phyloP scores from a whole-genome alignment of 2,888 invertebrate species.

The Aproaerema taeniolella region DNA sequence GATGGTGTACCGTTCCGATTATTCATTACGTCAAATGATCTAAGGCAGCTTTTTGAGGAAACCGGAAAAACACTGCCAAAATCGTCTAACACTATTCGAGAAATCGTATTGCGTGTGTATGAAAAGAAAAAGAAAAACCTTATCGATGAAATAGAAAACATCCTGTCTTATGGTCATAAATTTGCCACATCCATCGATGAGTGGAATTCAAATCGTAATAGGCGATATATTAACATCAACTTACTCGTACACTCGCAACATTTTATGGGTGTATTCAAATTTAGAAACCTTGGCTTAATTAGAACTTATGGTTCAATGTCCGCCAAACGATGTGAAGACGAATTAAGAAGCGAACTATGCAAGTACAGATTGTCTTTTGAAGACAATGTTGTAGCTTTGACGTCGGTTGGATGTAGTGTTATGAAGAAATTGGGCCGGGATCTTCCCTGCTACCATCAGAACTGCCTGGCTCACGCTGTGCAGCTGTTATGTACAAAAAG shows the following conservation, averaged over 20 bases:
- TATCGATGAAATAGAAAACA: no score
- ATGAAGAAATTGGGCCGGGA: conserved; percentile 7
- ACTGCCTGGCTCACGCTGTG: conserved; percentile 7
- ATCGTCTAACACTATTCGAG: conserved; percentile 8
- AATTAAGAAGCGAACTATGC: background rate
- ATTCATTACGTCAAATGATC: background rate
- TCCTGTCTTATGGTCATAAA: background rate
- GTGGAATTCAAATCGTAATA: background rate
- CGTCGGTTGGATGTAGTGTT: conserved; percentile 10
- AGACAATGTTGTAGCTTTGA: conserved; percentile 4
- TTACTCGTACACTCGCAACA: conserved; percentile 1
- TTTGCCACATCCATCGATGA: background rate
- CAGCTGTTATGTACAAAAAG: conserved; percentile 2
- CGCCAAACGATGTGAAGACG: background rate
- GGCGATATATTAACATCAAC: conserved; percentile 1
- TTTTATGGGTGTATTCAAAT: background rate
- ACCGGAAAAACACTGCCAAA: conserved; percentile 8
- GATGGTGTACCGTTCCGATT: background rate
- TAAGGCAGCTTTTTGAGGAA: conserved; percentile 6
- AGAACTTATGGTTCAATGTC: conserved; percentile 1
- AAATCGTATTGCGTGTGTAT: background rate
- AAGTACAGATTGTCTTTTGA: conserved; percentile 1
- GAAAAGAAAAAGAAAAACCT: background rate
- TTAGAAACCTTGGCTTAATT: conserved; percentile 4
- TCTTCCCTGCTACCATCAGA: conserved; percentile 4